Base-by-base conservation (phyloP, 2,888 invertebrate species). In the Microctonus aethiopoides region DNA sequence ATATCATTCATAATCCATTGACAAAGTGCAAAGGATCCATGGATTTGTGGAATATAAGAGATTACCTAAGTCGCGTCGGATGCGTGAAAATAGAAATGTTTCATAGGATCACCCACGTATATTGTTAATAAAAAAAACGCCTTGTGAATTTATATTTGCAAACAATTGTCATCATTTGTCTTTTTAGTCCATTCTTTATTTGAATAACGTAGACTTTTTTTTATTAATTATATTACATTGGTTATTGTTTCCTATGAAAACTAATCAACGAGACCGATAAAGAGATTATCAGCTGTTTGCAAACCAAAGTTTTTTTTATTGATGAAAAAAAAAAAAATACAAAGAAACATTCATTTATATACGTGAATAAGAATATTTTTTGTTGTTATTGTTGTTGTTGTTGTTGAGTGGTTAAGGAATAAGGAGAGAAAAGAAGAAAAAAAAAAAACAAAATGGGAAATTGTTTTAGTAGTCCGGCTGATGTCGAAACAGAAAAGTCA, bases 391-490 rank as follows among this genome's bases (percentile, higher is more conserved):
- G 29, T 29, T 29, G n/a, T n/a, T 7, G 29, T 3, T 5, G 20
- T 4, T 39, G 13, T 5, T n/a, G 2, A 39, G n/a, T 36, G 1
- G 9, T 36, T 2, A 36, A 36, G 36, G 2, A 36, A 13, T 26
- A 11, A 36, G 67, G n/a, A 10, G 59, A 56, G 2, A 11, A 20
- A 65, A 64, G 51, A 75, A 91, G 29, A 29, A 6, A 29, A 51
- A 24, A 13, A 16, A 22, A 57, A n/a, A 26, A 32, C 41, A 56
- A 90, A 89, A 95, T 95, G 95, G 94, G 95, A 86, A 94, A 94
- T 89, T 95, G 94, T 89, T 92, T 94, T 88, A 93, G 93, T 88
- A 91, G 91, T 84, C 91, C 92, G 84, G 80, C 81, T 61, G 91
- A 89, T 79, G 85, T 90, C 75, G 92, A 92, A 83, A 92, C 91